A percentile compares a stretch with the other conserved stretches of the same genome.
These are phyloP conservation scores for Dufourea novaeangliae DNA, from an alignment of 1,140 invertebrate genomes.

Conservation along the genomic window DNA sequence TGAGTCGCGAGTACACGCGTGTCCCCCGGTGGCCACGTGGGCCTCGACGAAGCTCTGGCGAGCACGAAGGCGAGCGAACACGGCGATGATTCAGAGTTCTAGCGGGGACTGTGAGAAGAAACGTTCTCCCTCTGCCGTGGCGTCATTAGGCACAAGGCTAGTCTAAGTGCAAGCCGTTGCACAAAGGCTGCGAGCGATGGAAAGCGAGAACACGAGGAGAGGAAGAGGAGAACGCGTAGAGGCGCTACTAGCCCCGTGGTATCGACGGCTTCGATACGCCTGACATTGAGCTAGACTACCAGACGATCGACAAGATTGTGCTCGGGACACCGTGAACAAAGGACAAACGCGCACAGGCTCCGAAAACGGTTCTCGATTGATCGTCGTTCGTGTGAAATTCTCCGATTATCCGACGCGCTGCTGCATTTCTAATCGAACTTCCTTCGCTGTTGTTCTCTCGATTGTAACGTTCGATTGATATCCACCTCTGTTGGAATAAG, in stretches of 20 bases:
- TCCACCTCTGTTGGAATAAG: too few species aligned
- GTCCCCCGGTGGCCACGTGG: conserved; percentile 6
- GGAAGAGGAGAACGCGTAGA: neutral
- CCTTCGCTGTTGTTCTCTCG: too few species aligned
- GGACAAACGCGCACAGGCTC: too few species aligned
- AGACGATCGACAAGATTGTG: conserved; percentile 44
- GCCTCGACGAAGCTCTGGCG: conserved; percentile 15
- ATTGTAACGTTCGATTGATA: too few species aligned
- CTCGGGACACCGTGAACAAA: neutral
- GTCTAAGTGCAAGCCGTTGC: conserved; percentile 64
- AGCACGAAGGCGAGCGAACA: conserved; percentile 38
- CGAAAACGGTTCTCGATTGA: too few species aligned
- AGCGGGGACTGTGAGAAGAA: conserved; percentile 57
- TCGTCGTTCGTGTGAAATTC: too few species aligned
- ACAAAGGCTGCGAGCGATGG: conserved; percentile 53
- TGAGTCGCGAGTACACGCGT: neutral
- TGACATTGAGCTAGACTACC: conserved; percentile 71
- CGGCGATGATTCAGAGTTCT: conserved; percentile 45
- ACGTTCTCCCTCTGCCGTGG: conserved; percentile 60
- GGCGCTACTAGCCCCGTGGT: neutral
- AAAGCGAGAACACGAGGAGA: neutral
- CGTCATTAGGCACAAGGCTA: conserved; percentile 75
- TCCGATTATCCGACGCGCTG: too few species aligned
- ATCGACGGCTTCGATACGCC: conserved; percentile 50
- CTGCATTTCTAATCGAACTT: too few species aligned